Evolutionary conservation across 2,797 vertebrate species (phyloP), one percentile per base, ranked within the genome.

Genomic region (Platyrinchus mystaceus): DNA sequence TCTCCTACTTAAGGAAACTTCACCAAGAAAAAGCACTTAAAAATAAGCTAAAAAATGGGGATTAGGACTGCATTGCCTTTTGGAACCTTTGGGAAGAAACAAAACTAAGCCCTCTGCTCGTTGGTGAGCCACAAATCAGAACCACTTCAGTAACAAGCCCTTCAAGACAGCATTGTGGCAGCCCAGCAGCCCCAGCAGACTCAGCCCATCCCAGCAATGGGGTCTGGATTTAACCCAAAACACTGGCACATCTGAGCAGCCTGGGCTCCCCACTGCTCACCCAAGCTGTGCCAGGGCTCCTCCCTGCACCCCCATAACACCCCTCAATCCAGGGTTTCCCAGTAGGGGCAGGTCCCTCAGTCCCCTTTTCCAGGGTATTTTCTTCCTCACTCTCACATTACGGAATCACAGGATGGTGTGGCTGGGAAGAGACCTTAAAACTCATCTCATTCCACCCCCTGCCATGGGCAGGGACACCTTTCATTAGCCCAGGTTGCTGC

Each of bases 1-100:
- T 87, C 78, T 64, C 84, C 90, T 94, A 87, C 95, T 96, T 89
- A 79, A 89, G 75, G 67, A 94, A 96, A 95, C 39, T 64, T 83
- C 74, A 94, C 11, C 37, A 95, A 71, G 69, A 95, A 91, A 68
- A 89, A 77, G 14, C 59, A 12, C 85, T 86, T 79, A 67, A 91
- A 93, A 95, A 91, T 34, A 76, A 77, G 28, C 28, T 70, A 19
- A 44, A 46, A 27, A 70, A 46, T 26, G 8, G 58, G 17, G 47
- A 21, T 13, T 44, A 46, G 28, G n/a, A 53, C n/a, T 30, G 34
- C 16, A 5, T 7, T 30, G 28, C 53, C 26, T 71, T 39, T 53
- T 1, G 16, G 39, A 47, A 47, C 1, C 0, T 28, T 43, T 30
- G 43, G 73, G 52, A 34, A 63, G 60, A 64, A 74, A 69, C 19